Evolutionary conservation across 2,113 vertebrate genomes (phyloP).

Genomic region (Hemiprocne comata): DNA sequence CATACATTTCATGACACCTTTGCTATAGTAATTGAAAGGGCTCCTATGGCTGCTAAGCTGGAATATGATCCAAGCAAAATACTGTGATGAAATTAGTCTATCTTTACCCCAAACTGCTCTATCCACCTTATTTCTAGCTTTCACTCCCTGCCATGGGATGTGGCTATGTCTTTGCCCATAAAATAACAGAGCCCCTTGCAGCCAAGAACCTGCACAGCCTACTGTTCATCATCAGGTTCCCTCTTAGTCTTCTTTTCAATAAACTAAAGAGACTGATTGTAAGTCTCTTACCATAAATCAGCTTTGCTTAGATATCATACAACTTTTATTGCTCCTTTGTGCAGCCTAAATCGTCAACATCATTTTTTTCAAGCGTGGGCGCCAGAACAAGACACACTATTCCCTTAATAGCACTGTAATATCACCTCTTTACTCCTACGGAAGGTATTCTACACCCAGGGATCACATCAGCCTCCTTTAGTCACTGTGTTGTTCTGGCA

Average conservation of each 20-base stretch:
- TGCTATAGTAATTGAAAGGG: background rate
- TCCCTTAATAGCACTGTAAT: background rate
- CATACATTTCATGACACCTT: background rate
- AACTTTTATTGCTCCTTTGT: background rate
- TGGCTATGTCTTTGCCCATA: background rate
- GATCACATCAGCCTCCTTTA: background rate
- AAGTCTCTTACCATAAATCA: background rate
- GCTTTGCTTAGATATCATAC: slow-evolving; percentile 8
- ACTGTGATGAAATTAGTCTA: background rate
- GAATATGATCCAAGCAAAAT: background rate
- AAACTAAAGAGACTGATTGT: background rate
- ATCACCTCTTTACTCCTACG: background rate
- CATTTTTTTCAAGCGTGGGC: background rate
- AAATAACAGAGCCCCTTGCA: background rate
- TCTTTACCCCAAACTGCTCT: background rate
- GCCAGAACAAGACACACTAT: background rate
- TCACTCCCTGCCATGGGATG: background rate
- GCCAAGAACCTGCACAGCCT: background rate
- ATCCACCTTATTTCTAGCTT: background rate
- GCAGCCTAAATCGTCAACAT: background rate
- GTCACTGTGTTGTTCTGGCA: background rate
- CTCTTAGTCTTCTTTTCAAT: background rate
- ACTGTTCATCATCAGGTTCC: background rate
- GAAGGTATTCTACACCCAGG: background rate
- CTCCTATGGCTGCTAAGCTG: background rate